Conservation (phyloP, 2,797 vertebrate species). For the Columba guinea region DNA sequence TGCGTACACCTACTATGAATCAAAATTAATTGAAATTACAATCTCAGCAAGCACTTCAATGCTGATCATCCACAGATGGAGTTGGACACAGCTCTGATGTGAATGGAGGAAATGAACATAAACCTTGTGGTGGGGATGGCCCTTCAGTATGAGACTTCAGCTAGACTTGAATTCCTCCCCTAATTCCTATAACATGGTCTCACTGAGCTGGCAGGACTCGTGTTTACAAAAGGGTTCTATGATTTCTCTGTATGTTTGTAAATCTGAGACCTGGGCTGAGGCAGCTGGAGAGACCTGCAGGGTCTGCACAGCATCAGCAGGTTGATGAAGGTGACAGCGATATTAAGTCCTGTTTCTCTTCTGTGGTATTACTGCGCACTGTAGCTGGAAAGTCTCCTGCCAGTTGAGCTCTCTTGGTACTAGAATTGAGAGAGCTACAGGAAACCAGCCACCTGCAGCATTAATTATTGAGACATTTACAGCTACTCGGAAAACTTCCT, state of each 20-base stretch:
- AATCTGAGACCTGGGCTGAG: neutral
- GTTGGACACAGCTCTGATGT: neutral
- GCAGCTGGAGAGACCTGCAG: neutral
- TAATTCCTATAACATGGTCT: neutral
- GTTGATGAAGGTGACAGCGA: neutral
- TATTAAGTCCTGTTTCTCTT: neutral
- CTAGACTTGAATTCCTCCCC: neutral
- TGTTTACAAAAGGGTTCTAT: neutral
- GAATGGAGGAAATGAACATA: neutral
- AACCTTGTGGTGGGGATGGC: neutral
- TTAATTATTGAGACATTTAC: slow-evolving; percentile 22
- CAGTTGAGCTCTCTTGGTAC: neutral
- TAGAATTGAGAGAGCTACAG: neutral
- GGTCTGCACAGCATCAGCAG: fast-evolving
- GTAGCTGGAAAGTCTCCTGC: neutral
- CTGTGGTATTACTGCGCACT: fast-evolving
- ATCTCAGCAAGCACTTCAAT: neutral
- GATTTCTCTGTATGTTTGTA: neutral
- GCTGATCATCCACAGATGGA: neutral
- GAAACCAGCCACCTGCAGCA: slow-evolving; percentile 11
- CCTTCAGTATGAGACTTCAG: neutral
- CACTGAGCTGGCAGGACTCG: neutral
- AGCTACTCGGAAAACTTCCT: neutral
- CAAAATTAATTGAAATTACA: neutral
- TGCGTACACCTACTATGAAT: neutral